Conservation (phyloP, 2,888 invertebrate genomes). For the Unio delphinus region DNA sequence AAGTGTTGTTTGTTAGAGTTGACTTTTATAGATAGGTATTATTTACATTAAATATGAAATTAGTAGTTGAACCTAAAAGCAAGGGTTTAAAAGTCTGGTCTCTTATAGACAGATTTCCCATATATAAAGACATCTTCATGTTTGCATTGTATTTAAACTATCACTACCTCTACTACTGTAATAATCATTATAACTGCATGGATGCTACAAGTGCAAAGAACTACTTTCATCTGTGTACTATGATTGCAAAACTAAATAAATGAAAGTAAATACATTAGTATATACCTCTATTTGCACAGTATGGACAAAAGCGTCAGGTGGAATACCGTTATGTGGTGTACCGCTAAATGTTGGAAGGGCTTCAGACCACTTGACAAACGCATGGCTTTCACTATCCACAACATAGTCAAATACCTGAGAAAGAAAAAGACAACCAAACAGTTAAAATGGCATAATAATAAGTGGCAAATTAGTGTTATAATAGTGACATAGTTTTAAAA, state of each 20-base stretch:
- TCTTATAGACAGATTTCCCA: no score
- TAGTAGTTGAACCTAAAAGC: no score
- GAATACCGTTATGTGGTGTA: slow-evolving; percentile 65
- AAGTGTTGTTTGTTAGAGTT: no score
- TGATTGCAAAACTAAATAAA: not conserved
- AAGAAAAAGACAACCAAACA: not conserved
- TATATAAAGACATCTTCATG: no score
- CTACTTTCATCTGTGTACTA: not conserved
- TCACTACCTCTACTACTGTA: not conserved
- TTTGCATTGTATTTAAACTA: not conserved
- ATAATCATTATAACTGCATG: no score
- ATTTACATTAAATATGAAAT: no score
- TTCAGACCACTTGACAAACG: slow-evolving; percentile 66
- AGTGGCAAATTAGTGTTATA: no score
- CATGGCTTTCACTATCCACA: slow-evolving; percentile 66
- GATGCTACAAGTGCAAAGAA: not conserved
- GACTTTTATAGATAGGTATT: no score
- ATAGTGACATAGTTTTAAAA: no score
- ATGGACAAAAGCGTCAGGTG: slow-evolving; percentile 69
- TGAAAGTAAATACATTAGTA: not conserved
- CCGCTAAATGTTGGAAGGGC: slow-evolving; percentile 66
- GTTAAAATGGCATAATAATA: no score
- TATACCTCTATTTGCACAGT: slow-evolving; percentile 64
- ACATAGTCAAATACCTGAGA: slow-evolving; percentile 69
- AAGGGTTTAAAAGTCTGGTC: no score